Base-by-base conservation (phyloP, 2,888 invertebrate genomes). In the Yponomeuta malinellus region DNA sequence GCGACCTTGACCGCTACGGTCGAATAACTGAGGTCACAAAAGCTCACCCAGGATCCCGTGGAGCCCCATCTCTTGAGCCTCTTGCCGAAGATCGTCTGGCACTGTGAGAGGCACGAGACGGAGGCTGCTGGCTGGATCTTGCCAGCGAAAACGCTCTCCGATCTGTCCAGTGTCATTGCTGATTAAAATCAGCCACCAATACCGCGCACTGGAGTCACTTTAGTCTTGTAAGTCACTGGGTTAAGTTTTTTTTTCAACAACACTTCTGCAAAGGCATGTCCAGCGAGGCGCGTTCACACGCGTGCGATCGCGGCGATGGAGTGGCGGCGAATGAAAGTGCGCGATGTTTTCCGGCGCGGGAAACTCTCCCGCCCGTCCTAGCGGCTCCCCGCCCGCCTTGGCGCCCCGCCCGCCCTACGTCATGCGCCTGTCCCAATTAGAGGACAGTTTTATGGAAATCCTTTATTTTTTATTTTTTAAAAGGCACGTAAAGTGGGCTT, bases 21-120 rank as follows among this genome's bases (percentile, higher is more conserved):
- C 52, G 52, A 59, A 2, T 15, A 59, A 12, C 52, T 59, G 52
- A 59, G 52, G 52, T 59, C 52, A 59, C 52, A 59, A 67, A 15
- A 10, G 64, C 93, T 93, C 90, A 95, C 95, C 95, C 95, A 95
- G 77, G 95, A 95, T 81, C 95, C 95, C 1, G 95, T 95, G 74
- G 95, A 95, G 73, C 95, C 95, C 95, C 95, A 95, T 83, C 95
- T 91, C 79, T 95, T 93, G 71, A 95, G 90, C 78, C 94, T 92
- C 76, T 94, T 93, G 72, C 94, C 94, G 81, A 95, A 94, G 82
- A 95, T 93, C 85, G 94, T 94, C 85, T 94, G 94, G 80, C 89
- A 94, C 88, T 91, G 92, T 73, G 92, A 91, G 78, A 93, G 83
- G 75, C 93, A 93, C 73, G 93, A 93, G 72, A 93, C 92, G 37